Percentiles rank a stretch among this genome's conserved stretches.
phyloP scores from a whole-genome alignment of 1,140 invertebrate genomes.

The Eupristina koningsbergeri region DNA sequence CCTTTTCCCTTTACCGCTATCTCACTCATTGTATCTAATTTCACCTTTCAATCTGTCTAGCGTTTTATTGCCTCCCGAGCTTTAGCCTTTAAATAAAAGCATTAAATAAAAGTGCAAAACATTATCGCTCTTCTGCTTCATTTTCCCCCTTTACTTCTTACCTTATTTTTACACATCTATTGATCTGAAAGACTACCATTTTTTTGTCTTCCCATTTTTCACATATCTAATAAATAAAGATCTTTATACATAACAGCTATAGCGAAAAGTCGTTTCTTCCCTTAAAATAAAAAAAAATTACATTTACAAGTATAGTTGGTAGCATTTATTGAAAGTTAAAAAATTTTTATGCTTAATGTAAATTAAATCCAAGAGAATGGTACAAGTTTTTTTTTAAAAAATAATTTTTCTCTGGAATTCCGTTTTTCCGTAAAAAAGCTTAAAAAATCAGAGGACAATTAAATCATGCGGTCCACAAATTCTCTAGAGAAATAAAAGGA shows the following conservation, averaged over 20 bases:
- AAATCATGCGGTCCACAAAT: slow-evolving; percentile 22
- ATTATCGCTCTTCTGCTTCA: not conserved
- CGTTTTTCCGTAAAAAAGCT: not conserved
- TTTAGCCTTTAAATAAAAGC: slow-evolving; percentile 3
- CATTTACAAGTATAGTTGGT: no score
- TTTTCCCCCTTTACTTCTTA: not conserved
- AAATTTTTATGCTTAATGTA: not conserved
- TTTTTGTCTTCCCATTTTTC: not conserved
- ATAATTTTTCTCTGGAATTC: not conserved
- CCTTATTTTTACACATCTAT: not conserved
- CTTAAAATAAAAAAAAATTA: no score
- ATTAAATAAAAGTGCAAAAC: slow-evolving; percentile 13
- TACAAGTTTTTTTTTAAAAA: not conserved
- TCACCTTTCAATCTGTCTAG: not conserved
- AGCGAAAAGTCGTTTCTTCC: no score
- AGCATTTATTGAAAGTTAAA: not conserved
- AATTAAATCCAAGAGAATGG: not conserved
- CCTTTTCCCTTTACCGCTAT: not conserved
- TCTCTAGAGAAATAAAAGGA: not conserved
- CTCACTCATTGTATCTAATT: not conserved
- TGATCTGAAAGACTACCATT: not conserved
- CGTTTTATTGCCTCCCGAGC: not conserved
- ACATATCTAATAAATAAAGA: not conserved
- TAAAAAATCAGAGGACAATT: slow-evolving; percentile 3
- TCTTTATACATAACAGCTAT: no score